Evolutionary conservation across 2,888 invertebrate genomes (phyloP).

Genomic region (Platypus cylindrus): DNA sequence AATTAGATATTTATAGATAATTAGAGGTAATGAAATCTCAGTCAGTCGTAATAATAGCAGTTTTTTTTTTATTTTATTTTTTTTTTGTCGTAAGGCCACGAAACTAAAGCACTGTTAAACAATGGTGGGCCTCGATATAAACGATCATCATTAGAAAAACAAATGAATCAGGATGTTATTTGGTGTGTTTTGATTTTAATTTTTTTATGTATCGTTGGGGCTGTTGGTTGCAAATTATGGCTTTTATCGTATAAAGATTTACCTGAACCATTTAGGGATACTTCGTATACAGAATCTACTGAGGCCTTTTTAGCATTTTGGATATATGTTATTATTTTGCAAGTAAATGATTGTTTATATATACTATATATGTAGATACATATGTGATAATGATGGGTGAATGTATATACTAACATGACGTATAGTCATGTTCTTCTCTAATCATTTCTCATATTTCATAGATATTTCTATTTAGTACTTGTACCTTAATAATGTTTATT

Average conservation of each 20-base stretch:
- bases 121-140: conserved; percentile 92
- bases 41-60: background rate
- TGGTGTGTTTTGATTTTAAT: conserved; percentile 91
- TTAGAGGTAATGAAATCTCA: too few relatives aligned
- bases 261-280: conserved; percentile 55
- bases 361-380: too few relatives aligned
- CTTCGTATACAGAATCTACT: conserved; percentile 31
- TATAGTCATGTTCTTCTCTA: too few relatives aligned
- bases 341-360: too few relatives aligned
- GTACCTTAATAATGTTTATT: background rate
- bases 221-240: conserved; percentile 84
- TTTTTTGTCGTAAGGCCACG: conserved; percentile 60
- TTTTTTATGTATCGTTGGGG: conserved; percentile 80
- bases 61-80: conserved; percentile 2
- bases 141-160: conserved; percentile 78
- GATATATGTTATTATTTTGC: conserved; percentile 90
- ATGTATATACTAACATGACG: too few relatives aligned
- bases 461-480: background rate
- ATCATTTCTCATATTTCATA: too few relatives aligned
- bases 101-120: conserved; percentile 96
- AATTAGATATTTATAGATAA: conserved; percentile 6
- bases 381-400: too few relatives aligned
- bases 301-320: conserved; percentile 80
- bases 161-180: conserved; percentile 91
- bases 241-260: conserved; percentile 46